Evolutionary conservation across 2,113 vertebrate species (phyloP).

Genomic region (Gnathonemus longibarbis): DNA sequence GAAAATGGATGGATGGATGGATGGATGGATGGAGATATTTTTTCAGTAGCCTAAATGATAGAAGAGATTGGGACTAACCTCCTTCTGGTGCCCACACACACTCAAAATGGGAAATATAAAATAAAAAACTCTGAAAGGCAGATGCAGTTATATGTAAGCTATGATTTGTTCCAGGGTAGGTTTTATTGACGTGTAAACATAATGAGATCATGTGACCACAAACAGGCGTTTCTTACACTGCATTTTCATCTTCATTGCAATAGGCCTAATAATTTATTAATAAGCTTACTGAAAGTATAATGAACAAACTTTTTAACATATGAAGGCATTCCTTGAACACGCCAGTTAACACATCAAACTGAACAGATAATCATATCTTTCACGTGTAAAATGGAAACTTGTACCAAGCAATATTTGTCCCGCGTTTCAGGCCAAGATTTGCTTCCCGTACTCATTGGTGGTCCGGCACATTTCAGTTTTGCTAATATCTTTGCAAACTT

Average conservation of each 20-base stretch:
- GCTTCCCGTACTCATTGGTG: not conserved
- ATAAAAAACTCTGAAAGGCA: not conserved
- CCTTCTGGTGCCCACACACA: not conserved
- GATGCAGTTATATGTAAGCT: not conserved
- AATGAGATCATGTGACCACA: conserved; percentile 30
- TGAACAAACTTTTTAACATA: not conserved
- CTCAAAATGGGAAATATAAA: not conserved
- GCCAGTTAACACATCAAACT: not conserved
- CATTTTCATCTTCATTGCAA: no score
- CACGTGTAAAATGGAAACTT: not conserved
- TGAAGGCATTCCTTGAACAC: not conserved
- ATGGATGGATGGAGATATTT: not conserved
- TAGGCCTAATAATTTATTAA: not conserved
- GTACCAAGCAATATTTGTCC: not conserved
- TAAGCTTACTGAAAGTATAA: not conserved
- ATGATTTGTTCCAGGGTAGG: no score
- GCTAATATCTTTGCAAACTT: not conserved
- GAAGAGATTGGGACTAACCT: not conserved
- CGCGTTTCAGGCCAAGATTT: not conserved
- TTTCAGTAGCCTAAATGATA: not conserved
- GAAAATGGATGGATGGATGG: no score
- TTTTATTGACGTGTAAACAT: conserved; percentile 27
- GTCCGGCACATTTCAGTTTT: not conserved
- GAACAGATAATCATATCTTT: not conserved
- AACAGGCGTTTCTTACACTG: conserved; percentile 12